Percentiles rank a stretch among this genome's conserved stretches.
phyloP scores from a whole-genome alignment of 2,888 invertebrate species.

The Sicus ferrugineus region DNA sequence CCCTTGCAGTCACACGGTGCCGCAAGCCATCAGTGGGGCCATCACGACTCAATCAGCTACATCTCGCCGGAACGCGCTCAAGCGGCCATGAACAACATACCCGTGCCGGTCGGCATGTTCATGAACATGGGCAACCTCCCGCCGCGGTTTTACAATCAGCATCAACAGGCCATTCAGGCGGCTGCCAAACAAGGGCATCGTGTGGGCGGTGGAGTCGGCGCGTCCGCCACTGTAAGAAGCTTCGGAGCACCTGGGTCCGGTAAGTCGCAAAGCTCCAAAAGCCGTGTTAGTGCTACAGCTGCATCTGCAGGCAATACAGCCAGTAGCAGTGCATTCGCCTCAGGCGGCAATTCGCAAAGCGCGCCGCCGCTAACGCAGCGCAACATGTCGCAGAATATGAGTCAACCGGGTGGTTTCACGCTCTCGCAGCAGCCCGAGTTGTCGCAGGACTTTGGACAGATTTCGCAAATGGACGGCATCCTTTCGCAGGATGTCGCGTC shows the following conservation, averaged over 20 bases:
- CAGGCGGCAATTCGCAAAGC: constrained; percentile 64
- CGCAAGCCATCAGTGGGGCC: constrained; percentile 55
- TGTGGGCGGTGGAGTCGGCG: constrained; percentile 43
- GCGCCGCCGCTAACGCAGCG: constrained; percentile 76
- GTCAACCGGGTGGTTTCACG: constrained; percentile 72
- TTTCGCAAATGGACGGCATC: constrained; percentile 92
- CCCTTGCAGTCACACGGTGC: background rate
- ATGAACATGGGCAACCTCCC: constrained; percentile 87
- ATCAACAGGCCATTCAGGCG: constrained; percentile 71
- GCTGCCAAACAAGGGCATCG: constrained; percentile 64
- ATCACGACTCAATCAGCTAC: constrained; percentile 90
- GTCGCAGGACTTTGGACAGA: constrained; percentile 64
- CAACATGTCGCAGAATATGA: constrained; percentile 77
- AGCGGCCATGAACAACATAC: constrained; percentile 79
- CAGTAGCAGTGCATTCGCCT: background rate
- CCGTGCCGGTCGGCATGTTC: constrained; percentile 94
- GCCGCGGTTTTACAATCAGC: constrained; percentile 79
- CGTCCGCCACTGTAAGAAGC: constrained; percentile 22
- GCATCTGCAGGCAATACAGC: background rate
- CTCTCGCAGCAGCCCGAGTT: constrained; percentile 71
- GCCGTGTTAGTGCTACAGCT: constrained; percentile 21
- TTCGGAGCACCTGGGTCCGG: constrained; percentile 27
- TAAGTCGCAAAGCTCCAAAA: background rate
- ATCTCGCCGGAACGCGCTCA: constrained; percentile 86
- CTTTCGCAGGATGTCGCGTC: constrained; percentile 80